A percentile compares a stretch with the other conserved stretches of the same genome.
Conservation (phyloP, 2,888 invertebrate species). For the Noctua pronuba region DNA sequence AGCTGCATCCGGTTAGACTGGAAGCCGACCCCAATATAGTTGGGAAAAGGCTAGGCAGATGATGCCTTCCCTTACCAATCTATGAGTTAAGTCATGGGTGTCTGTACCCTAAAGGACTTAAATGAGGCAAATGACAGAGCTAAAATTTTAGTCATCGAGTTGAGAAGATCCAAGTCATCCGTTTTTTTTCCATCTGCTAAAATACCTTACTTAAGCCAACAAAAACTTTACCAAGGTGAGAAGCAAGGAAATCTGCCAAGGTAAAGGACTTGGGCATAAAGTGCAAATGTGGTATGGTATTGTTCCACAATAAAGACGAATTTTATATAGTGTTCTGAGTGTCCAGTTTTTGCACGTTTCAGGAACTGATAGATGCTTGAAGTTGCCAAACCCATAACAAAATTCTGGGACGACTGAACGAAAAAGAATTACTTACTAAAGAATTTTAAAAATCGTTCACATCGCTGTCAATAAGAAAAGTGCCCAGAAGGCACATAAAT, state of each 20-base stretch:
- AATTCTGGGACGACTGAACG: not conserved
- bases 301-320: not conserved
- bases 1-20: too few relatives aligned
- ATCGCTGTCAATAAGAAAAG: too few relatives aligned
- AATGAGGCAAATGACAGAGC: not conserved
- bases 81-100: not conserved
- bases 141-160: not conserved
- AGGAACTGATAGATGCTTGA: not conserved
- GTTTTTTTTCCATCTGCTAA: not conserved
- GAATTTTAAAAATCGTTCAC: too few relatives aligned
- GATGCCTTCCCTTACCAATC: too few relatives aligned
- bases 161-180: not conserved
- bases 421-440: too few relatives aligned
- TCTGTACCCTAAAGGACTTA: not conserved
- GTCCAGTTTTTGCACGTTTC: not conserved
- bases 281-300: not conserved
- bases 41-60: too few relatives aligned
- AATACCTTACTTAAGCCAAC: too few relatives aligned
- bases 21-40: too few relatives aligned
- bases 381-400: not conserved
- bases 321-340: not conserved
- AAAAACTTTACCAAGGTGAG: too few relatives aligned
- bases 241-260: not conserved
- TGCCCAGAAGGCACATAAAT: too few relatives aligned
- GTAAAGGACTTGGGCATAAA: too few relatives aligned